Evolutionary conservation across 2,797 vertebrate genomes (phyloP).

Genomic region (Malurus leucopterus): DNA sequence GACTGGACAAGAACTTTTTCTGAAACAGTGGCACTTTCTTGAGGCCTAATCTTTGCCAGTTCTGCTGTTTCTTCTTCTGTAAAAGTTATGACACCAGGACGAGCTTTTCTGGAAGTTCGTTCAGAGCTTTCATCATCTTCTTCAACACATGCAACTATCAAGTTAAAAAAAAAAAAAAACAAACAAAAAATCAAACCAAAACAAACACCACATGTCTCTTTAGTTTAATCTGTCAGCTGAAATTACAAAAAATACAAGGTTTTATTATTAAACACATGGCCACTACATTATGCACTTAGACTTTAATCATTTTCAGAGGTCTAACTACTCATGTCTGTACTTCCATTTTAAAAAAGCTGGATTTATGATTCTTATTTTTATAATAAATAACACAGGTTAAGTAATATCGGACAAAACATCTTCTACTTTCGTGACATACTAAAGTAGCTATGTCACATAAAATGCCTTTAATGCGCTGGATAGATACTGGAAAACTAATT

Average conservation of each 20-base stretch:
- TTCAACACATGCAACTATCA: conserved; percentile 61
- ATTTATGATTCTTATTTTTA: not conserved
- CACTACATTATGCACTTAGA: not conserved
- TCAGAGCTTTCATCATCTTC: conserved; percentile 81
- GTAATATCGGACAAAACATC: not conserved
- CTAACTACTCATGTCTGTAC: not conserved
- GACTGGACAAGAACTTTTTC: conserved; percentile 96
- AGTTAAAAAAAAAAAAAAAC: not conserved
- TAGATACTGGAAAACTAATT: not conserved
- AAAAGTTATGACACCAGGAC: conserved; percentile 91
- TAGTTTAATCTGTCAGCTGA: not conserved
- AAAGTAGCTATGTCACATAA: not conserved
- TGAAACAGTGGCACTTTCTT: conserved; percentile 89
- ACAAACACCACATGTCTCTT: rapidly evolving
- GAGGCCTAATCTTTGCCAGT: conserved; percentile 88
- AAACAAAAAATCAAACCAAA: not conserved
- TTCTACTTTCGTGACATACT: not conserved
- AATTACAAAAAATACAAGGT: not conserved
- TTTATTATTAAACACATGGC: not conserved
- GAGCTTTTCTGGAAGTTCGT: conserved; percentile 79
- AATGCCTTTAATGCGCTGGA: not conserved
- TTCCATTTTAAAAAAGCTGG: not conserved
- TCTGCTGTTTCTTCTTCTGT: conserved; percentile 95
- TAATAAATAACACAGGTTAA: not conserved
- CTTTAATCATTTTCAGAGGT: not conserved